Percentiles rank a stretch among this genome's conserved stretches.
phyloP scores from a whole-genome alignment of 1,140 invertebrate genomes.

The Dendrolimus punctatus region DNA sequence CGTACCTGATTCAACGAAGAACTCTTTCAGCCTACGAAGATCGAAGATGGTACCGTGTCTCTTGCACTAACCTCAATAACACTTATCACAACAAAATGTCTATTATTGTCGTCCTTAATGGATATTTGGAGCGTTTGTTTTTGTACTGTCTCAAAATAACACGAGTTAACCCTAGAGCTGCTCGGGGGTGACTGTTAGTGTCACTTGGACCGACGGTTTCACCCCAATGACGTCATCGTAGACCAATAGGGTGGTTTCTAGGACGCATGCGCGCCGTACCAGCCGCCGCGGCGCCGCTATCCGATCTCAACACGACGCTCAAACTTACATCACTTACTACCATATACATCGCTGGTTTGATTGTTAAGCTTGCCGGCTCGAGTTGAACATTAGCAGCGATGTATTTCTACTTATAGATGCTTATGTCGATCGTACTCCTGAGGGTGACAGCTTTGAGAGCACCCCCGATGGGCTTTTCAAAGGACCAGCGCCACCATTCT shows the following conservation, averaged over 20 bases:
- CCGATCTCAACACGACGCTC: slow-evolving; percentile 23
- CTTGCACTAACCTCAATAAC: slow-evolving; percentile 15
- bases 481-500: slow-evolving; percentile 58
- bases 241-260: slow-evolving; percentile 57
- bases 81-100: slow-evolving; percentile 25
- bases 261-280: slow-evolving; percentile 48
- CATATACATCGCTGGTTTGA: slow-evolving; percentile 43
- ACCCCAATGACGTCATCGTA: slow-evolving; percentile 67
- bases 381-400: slow-evolving; percentile 21
- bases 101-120: slow-evolving; percentile 34
- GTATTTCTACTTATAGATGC: slow-evolving; percentile 20
- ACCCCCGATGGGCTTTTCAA: slow-evolving; percentile 60
- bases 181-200: slow-evolving; percentile 63
- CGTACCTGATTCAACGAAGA: slow-evolving; percentile 23
- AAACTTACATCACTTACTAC: slow-evolving; percentile 15
- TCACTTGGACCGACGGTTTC: slow-evolving; percentile 60
- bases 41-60: neutral
- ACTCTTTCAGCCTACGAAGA: slow-evolving; percentile 4
- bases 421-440: slow-evolving; percentile 51
- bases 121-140: slow-evolving; percentile 44
- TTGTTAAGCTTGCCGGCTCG: slow-evolving; percentile 19
- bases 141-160: slow-evolving; percentile 23
- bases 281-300: slow-evolving; percentile 57
- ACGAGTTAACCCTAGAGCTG: slow-evolving; percentile 37
- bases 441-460: slow-evolving; percentile 61